Evolutionary conservation across 2,113 vertebrate species (phyloP), one percentile per base, ranked within the genome.

Genomic region (Gracilinanus agilis): DNA sequence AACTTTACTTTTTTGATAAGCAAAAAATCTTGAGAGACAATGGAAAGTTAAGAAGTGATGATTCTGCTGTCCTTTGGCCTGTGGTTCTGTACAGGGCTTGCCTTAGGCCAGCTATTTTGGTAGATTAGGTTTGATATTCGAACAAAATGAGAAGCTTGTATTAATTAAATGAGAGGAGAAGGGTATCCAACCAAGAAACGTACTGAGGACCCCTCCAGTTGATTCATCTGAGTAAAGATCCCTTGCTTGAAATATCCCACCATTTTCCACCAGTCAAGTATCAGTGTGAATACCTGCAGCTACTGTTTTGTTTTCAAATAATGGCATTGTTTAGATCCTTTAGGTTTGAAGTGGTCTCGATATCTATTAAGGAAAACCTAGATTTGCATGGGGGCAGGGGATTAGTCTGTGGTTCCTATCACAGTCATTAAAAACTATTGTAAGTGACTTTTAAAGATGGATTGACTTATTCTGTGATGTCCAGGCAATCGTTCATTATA

Each of bases 1-100:
- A 53, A 91, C 29, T 88, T 95, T 61, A 67, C 88, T 56, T 12
- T 44, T 95, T 3, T 40, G 16, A 29, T 94, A 92, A 95, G 56
- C 49, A 92, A 93, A 95, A 89, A 83, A 55, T 83, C 67, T 83
- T 21, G n/a, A 40, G 16, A 75, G 67, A 83, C 67, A 83, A 23
- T 8, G 7, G n/a, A 83, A 34, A 83, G 19, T 83, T 40, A 83
- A 83, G 19, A 83, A 23, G n/a, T 83, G n/a, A 40, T 83, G 19
- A n/a, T 83, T 40, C 67, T 40, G n/a, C n/a, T 83, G 19, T 83
- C 8, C 16, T 83, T 1, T 75, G 61, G 3, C 34, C 58, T 67
- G 12, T n/a, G 21, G 67, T 40, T 83, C n/a, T 83, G 19, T 1
- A 40, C 16, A 40, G 67, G 34, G 12, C 16, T 75, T 7, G 19